Conservation (phyloP, 2,113 vertebrate species). For the Lasiurus cinereus region DNA sequence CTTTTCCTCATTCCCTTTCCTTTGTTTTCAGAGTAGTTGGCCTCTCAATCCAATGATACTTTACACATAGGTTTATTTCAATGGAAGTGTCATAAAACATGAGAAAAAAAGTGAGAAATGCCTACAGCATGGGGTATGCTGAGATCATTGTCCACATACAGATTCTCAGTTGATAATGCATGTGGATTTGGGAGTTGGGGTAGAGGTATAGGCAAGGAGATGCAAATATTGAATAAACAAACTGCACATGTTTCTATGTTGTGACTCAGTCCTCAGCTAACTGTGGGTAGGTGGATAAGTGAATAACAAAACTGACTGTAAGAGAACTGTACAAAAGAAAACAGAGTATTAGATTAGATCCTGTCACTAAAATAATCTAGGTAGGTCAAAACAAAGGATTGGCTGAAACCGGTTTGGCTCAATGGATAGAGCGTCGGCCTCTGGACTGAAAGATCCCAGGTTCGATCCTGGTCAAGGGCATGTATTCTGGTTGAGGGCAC, state of each 20-base stretch:
- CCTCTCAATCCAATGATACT: not conserved
- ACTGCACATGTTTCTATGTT: not conserved
- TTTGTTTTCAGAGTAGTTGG: not conserved
- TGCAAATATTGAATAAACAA: not conserved
- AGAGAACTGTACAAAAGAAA: not conserved
- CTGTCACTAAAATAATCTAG: not conserved
- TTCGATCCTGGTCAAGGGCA: too few species aligned
- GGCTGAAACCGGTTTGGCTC: too few species aligned
- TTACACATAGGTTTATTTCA: not conserved
- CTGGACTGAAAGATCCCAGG: too few species aligned
- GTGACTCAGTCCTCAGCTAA: not conserved
- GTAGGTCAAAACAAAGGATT: not conserved
- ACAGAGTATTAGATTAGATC: not conserved
- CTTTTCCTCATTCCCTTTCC: not conserved
- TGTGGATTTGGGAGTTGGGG: fast-evolving
- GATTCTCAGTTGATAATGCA: not conserved
- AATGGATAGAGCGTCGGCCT: too few species aligned
- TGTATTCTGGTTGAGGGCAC: too few species aligned
- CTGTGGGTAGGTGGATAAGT: not conserved
- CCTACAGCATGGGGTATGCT: not conserved
- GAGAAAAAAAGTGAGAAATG: not conserved
- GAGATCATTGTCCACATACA: not conserved
- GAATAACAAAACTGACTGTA: not conserved
- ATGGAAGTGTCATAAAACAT: not conserved
- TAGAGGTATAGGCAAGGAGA: not conserved